A percentile compares a stretch with the other conserved stretches of the same genome.
Conservation (phyloP, 2,113 vertebrate genomes). For the Pluvianellus socialis region DNA sequence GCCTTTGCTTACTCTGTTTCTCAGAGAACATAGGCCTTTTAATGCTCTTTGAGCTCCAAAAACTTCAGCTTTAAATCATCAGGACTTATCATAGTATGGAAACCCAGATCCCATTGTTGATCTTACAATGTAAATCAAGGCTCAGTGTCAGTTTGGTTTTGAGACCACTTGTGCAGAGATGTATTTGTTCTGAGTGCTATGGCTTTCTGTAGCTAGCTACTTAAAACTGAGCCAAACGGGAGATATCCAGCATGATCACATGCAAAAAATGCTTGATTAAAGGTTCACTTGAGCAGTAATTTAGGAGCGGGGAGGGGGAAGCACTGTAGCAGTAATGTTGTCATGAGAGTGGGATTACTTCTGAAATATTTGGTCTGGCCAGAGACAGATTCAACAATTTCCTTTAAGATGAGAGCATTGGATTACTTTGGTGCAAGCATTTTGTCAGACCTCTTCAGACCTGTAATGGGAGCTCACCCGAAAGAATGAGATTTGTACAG, state of each 20-base stretch:
- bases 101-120: neutral
- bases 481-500: neutral
- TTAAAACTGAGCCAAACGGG: neutral
- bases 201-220: neutral
- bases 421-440: neutral
- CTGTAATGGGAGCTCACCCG: neutral
- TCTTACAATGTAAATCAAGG: neutral
- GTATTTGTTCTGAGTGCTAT: neutral
- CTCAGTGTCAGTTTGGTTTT: neutral
- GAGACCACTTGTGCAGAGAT: neutral
- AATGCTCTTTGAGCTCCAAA: neutral
- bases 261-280: neutral
- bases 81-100: neutral
- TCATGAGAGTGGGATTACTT: neutral
- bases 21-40: neutral
- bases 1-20: neutral
- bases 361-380: neutral
- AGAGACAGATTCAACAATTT: neutral
- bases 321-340: neutral
- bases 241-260: neutral
- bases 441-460: neutral
- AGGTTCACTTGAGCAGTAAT: neutral
- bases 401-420: neutral
- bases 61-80: neutral
- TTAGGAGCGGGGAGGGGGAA: neutral